Conservation (phyloP, 2,888 invertebrate genomes). For the Branchellion lobata region DNA sequence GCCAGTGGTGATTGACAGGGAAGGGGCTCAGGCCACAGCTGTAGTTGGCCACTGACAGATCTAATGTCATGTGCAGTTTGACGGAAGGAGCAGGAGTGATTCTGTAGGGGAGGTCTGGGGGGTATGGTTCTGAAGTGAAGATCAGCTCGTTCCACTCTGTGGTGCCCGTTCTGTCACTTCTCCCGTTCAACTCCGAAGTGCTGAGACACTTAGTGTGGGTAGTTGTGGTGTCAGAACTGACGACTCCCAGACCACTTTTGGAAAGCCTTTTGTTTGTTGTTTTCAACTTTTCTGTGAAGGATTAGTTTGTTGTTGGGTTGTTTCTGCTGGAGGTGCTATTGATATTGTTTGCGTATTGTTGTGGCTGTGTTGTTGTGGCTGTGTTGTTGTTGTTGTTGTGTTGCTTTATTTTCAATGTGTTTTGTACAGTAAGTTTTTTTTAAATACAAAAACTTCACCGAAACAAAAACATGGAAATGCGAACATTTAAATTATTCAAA, state of each 20-base stretch:
- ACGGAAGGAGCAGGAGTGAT: not conserved
- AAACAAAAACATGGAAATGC: too few species aligned
- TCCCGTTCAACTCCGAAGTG: not conserved
- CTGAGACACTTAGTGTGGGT: not conserved
- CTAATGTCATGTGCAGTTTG: conserved; percentile 37
- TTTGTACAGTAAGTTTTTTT: too few species aligned
- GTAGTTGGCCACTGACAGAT: conserved; percentile 31
- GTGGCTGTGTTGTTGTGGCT: too few species aligned
- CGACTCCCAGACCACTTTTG: too few species aligned
- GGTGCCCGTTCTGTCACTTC: not conserved
- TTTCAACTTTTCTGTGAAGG: not conserved
- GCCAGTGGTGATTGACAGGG: conserved; percentile 7
- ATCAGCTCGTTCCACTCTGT: conserved; percentile 16
- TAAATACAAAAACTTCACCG: too few species aligned
- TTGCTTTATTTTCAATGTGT: too few species aligned
- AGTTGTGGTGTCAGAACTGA: too few species aligned
- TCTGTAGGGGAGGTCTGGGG: not conserved
- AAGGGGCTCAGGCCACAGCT: not conserved
- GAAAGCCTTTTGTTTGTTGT: not conserved
- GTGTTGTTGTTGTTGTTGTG: too few species aligned
- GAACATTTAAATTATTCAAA: too few species aligned
- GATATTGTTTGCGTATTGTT: too few species aligned
- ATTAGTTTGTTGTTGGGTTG: not conserved
- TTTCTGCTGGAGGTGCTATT: too few species aligned
- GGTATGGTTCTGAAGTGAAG: conserved; percentile 37